phyloP scores from a whole-genome alignment of 2,888 invertebrate genomes.

The Xanthorhoe spadicearia region DNA sequence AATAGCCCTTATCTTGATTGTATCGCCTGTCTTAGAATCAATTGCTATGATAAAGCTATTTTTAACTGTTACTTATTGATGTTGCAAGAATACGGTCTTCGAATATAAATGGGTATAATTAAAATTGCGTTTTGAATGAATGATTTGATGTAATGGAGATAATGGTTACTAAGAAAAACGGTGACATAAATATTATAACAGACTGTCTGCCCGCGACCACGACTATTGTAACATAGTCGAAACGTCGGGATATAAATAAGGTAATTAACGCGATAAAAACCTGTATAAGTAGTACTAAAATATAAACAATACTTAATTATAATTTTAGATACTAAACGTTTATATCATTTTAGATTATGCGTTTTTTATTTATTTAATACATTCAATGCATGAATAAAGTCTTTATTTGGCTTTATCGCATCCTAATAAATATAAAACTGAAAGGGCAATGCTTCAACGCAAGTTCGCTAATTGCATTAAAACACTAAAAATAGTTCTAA shows the following conservation, averaged over 20 bases:
- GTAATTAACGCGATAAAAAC: too few species aligned
- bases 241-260: too few species aligned
- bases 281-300: too few species aligned
- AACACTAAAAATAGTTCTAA: conserved; percentile 58
- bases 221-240: too few species aligned
- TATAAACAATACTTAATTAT: too few species aligned
- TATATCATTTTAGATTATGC: too few species aligned
- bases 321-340: too few species aligned
- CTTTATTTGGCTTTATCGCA: conserved; percentile 22
- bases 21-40: conserved; percentile 34
- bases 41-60: conserved; percentile 25
- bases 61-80: conserved; percentile 24
- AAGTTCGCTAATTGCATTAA: conserved; percentile 45
- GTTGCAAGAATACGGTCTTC: conserved; percentile 22
- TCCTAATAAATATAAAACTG: conserved; percentile 34
- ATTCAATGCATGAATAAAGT: conserved; percentile 13
- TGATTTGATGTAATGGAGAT: neutral
- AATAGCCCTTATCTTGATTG: conserved; percentile 44
- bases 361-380: neutral
- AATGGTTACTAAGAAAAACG: too few species aligned
- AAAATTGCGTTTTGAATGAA: neutral
- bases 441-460: conserved; percentile 34
- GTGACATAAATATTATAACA: too few species aligned
- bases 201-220: too few species aligned
- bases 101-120: neutral